phyloP scores from a whole-genome alignment of 2,113 vertebrate species.

The Nipponia nippon region DNA sequence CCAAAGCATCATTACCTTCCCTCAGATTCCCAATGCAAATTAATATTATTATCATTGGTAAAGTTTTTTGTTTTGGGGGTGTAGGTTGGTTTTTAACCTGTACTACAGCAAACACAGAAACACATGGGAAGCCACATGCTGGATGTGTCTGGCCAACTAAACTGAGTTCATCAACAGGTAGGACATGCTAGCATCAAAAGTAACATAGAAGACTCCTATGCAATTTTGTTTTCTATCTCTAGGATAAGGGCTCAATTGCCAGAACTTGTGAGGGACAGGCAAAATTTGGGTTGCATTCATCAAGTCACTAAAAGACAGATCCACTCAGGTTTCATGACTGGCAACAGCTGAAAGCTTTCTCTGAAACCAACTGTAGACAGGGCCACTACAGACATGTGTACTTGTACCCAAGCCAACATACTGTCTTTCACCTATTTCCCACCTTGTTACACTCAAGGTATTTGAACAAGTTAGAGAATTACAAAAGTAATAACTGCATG shows the following conservation, averaged over 20 bases:
- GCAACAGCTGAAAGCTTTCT: background rate
- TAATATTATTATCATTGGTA: background rate
- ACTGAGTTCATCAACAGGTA: background rate
- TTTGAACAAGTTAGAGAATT: background rate
- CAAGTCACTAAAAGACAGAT: background rate
- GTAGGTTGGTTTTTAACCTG: background rate
- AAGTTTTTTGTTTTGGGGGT: background rate
- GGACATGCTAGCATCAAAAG: background rate
- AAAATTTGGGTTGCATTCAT: background rate
- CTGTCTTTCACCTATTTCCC: background rate
- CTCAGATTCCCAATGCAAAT: background rate
- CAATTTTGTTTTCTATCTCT: background rate
- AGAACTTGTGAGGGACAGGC: background rate
- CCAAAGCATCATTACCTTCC: background rate
- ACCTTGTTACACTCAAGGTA: background rate
- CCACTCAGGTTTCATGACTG: background rate
- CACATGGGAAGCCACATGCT: background rate
- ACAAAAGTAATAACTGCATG: background rate
- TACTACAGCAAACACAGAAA: background rate
- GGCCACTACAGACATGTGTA: rapidly evolving
- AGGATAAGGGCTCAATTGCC: background rate
- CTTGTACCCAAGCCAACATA: no score
- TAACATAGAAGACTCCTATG: background rate
- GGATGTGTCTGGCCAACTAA: background rate
- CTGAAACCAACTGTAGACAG: background rate